Evolutionary conservation across 2,113 vertebrate genomes (phyloP).

Genomic region (Perca flavescens): DNA sequence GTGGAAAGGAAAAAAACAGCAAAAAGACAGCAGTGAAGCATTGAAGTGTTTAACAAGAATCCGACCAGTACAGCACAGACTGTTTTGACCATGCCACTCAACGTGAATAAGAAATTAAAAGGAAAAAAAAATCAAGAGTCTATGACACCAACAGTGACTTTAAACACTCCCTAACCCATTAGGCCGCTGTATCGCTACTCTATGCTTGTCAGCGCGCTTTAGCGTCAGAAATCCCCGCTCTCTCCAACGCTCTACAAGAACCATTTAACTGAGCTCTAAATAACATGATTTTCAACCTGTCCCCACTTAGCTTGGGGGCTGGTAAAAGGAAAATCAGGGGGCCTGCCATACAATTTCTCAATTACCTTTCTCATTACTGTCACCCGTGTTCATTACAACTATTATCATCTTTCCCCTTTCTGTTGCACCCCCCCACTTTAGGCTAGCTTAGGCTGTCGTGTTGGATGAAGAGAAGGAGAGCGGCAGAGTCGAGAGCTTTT

Average conservation of each 20-base stretch:
- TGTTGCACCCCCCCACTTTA: slow-evolving; percentile 67
- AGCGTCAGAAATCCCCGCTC: slow-evolving; percentile 47
- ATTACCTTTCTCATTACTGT: slow-evolving; percentile 81
- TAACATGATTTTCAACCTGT: slow-evolving; percentile 74
- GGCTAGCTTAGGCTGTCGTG: slow-evolving; percentile 64
- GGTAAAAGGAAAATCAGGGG: slow-evolving; percentile 62
- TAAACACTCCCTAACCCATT: slow-evolving; percentile 49
- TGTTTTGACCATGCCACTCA: slow-evolving; percentile 53
- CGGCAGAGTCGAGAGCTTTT: slow-evolving; percentile 81
- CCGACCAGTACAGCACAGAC: slow-evolving; percentile 11
- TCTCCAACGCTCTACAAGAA: slow-evolving; percentile 41
- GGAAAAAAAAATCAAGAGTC: not conserved
- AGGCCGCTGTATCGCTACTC: slow-evolving; percentile 41
- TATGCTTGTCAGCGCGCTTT: slow-evolving; percentile 61
- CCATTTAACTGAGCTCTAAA: slow-evolving; percentile 68
- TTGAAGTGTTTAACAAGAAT: slow-evolving; percentile 41
- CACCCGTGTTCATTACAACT: slow-evolving; percentile 73
- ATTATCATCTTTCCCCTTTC: slow-evolving; percentile 75
- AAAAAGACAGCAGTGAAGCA: slow-evolving; percentile 23
- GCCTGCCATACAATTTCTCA: slow-evolving; percentile 72
- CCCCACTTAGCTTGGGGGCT: slow-evolving; percentile 69
- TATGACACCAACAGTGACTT: slow-evolving; percentile 3
- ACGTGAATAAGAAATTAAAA: slow-evolving; percentile 49
- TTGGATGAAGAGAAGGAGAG: slow-evolving; percentile 69
- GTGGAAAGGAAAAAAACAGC: slow-evolving; percentile 23